A percentile compares a stretch with the other conserved stretches of the same genome.
These are phyloP conservation scores for Erpobdella octoculata DNA, from an alignment of 2,888 invertebrate genomes.

Conservation along the genomic window DNA sequence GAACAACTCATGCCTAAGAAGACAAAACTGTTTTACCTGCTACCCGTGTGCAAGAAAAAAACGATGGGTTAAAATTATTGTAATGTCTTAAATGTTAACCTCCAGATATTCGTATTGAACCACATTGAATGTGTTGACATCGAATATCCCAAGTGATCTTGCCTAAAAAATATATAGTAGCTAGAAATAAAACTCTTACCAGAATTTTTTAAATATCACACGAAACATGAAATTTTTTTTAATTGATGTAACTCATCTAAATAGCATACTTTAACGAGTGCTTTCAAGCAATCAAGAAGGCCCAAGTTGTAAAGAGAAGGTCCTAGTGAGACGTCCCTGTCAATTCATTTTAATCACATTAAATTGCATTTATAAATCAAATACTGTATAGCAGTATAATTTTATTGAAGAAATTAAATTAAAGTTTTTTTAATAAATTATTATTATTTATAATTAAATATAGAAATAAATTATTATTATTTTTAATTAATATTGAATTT, in stretches of 20 bases:
- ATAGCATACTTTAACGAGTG: slow-evolving; percentile 16
- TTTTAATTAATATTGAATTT: background rate
- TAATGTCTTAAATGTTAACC: too few relatives aligned
- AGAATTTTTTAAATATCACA: background rate
- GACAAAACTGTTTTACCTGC: too few relatives aligned
- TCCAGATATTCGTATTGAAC: slow-evolving; percentile 94
- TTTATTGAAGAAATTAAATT: background rate
- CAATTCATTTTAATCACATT: background rate
- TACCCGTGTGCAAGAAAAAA: too few relatives aligned
- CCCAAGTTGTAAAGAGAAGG: slow-evolving; percentile 78
- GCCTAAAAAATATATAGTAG: slow-evolving; percentile 20
- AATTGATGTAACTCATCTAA: background rate
- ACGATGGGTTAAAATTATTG: too few relatives aligned
- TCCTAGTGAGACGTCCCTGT: slow-evolving; percentile 83
- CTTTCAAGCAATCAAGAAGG: slow-evolving; percentile 71
- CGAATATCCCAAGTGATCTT: slow-evolving; percentile 15
- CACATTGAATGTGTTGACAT: slow-evolving; percentile 76
- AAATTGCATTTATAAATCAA: background rate
- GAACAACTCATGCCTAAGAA: too few relatives aligned
- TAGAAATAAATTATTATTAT: background rate
- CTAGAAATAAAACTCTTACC: too few relatives aligned
- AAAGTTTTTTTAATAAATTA: background rate
- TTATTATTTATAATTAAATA: background rate
- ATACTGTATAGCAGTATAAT: background rate
- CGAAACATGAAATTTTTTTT: background rate